Base-by-base conservation (phyloP, 2,113 vertebrate genomes). In the Dipodomys spectabilis region DNA sequence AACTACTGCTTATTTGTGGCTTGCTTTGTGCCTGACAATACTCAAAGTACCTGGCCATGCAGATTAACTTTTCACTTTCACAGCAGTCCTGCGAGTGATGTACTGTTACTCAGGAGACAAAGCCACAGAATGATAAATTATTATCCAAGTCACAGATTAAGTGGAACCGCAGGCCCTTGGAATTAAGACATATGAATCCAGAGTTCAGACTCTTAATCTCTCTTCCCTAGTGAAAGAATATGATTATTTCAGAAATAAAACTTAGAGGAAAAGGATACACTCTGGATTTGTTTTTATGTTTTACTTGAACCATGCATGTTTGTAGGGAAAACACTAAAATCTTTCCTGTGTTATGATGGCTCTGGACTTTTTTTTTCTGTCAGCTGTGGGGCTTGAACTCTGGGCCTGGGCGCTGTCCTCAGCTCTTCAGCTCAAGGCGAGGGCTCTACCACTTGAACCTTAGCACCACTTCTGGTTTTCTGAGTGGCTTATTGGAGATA, bases 251-350 rank as follows among this genome's bases (percentile, higher is more conserved):
- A 68, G 44, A 20, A 13, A 45, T 19, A 65, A 60, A 84, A 18
- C 35, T 49, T 64, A 75, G n/a, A 60, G 23, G 71, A 72, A 88
- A 71, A 8, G 44, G 27, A 78, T 78, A 30, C 25, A 69, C 35
- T 44, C 12, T 92, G 57, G 53, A 84, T 45, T 83, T 86, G 57
- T 90, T 90, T 84, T 75, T 49, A 9, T 22, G 72, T 87, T 88
- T 81, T 19, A 57, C 1, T 3, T 62, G 79, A 27, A 81, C 71
- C 7, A 15, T 39, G 32, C 15, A 35, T 81, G 8, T 18, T 0
- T 65, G 30, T 4, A 4, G 0, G 30, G 45, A 62, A 93, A 81
- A 57, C 53, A 57, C 39, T 91, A 28, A 44, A 82, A 86, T 82
- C 23, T 80, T 3, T 74, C 64, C 30, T 79, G n/a, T 68, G 11